Percentiles rank a stretch among this genome's conserved stretches.
phyloP scores from a whole-genome alignment of 2,113 vertebrate genomes.

The Odontesthes bonariensis region DNA sequence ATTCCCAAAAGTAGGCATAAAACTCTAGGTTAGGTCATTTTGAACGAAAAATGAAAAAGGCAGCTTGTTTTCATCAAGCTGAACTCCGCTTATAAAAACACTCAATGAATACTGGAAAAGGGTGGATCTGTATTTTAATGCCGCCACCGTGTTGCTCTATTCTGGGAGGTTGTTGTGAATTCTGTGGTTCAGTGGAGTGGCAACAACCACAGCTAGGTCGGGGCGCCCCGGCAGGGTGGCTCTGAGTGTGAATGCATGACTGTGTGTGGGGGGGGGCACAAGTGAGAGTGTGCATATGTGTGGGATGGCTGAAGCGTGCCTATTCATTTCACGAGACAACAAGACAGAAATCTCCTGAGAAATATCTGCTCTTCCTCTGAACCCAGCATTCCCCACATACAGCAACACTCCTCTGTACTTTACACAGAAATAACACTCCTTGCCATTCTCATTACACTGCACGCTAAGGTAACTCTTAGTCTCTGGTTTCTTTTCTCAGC shows the following conservation, averaged over 20 bases:
- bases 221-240: constrained; percentile 66
- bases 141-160: constrained; percentile 71
- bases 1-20: constrained; percentile 27
- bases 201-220: constrained; percentile 66
- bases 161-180: constrained; percentile 81
- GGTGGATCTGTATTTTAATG: constrained; percentile 74
- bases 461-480: constrained; percentile 10
- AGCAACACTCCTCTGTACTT: constrained; percentile 42
- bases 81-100: constrained; percentile 62
- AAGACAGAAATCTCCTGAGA: constrained; percentile 74
- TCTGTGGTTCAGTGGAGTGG: constrained; percentile 70
- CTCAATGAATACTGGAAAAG: constrained; percentile 68
- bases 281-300: constrained; percentile 45
- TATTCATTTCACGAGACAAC: constrained; percentile 72
- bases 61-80: constrained; percentile 62
- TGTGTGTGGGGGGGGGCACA: constrained; percentile 14
- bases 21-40: constrained; percentile 31
- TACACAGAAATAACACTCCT: constrained; percentile 36
- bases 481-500: constrained; percentile 27
- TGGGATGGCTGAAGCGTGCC: constrained; percentile 66
- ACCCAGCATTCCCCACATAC: constrained; percentile 52
- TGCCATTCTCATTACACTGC: constrained; percentile 12
- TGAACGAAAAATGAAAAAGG: constrained; percentile 39
- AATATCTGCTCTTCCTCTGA: constrained; percentile 55
- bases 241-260: constrained; percentile 37